Conservation (phyloP, 2,113 vertebrate genomes). For the Epinephelus fuscoguttatus region DNA sequence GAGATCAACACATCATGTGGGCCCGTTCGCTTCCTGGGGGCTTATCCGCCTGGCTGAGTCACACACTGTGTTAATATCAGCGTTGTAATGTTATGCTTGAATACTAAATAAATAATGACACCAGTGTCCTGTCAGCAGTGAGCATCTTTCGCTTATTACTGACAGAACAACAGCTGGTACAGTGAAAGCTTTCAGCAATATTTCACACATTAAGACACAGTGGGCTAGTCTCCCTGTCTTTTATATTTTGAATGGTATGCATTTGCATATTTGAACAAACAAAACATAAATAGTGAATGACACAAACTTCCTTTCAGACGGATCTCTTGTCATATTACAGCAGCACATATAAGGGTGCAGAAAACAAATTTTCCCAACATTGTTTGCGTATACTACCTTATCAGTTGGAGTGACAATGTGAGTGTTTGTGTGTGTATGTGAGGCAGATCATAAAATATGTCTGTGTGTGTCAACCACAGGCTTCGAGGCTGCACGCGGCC, state of each 20-base stretch:
- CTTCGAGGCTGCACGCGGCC: constrained; percentile 2
- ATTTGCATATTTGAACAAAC: constrained; percentile 4
- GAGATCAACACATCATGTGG: constrained; percentile 39
- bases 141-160: constrained; percentile 28
- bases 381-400: neutral
- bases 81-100: constrained; percentile 34
- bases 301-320: neutral
- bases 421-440: neutral
- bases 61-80: constrained; percentile 41
- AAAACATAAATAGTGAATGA: neutral
- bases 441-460: neutral
- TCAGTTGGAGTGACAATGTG: neutral
- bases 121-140: constrained; percentile 11
- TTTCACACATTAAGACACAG: neutral
- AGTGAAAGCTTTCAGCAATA: neutral
- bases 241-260: neutral
- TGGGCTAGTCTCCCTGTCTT: neutral
- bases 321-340: neutral
- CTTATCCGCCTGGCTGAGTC: constrained; percentile 38
- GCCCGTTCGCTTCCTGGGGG: neutral
- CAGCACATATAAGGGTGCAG: neutral
- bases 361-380: constrained; percentile 9
- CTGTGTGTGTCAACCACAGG: constrained; percentile 15
- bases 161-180: constrained; percentile 6
- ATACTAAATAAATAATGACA: constrained; percentile 55